Evolutionary conservation across 2,113 vertebrate species (phyloP).

Genomic region (western clawed frog (Xenopus tropicalis)): UCB_Xtro_10.0 CM004445.2:65338001-65338500

Average conservation of each 20-base stretch:
- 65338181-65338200: not conserved
- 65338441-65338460: no score
- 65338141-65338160: not conserved
- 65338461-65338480: no score
- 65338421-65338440: not conserved
- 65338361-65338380: no score
- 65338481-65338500: no score
- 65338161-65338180: not conserved
- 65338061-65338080: no score
- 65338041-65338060: no score
- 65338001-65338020: no score
- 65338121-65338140: not conserved
- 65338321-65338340: not conserved
- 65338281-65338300: not conserved
- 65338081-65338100: no score
- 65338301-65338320: not conserved
- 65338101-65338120: no score
- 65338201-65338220: not conserved
- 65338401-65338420: not conserved
- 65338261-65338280: not conserved
- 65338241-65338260: slow-evolving; percentile 4
- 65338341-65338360: not conserved
- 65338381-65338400: no score
- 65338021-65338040: no score
- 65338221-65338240: not conserved